Evolutionary conservation across 2,113 vertebrate genomes (phyloP).

Genomic region (Lethenteron reissneri): DNA sequence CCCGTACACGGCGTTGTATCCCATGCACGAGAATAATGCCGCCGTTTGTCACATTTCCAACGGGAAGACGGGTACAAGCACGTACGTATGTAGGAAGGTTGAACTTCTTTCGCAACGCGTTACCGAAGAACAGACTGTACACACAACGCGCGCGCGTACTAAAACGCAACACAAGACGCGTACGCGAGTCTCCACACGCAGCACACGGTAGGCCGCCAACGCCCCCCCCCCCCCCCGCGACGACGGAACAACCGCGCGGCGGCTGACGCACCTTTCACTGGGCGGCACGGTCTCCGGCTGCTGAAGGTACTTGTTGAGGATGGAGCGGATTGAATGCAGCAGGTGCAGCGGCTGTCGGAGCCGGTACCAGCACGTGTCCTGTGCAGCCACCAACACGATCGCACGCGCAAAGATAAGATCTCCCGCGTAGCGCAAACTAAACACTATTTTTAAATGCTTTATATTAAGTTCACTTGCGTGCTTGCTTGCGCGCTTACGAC

Average conservation of each 20-base stretch:
- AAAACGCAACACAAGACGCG: background rate
- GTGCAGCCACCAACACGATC: background rate
- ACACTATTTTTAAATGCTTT: background rate
- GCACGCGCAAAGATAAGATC: background rate
- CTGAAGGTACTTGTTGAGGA: constrained; percentile 54
- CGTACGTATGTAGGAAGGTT: background rate
- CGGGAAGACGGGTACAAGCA: background rate
- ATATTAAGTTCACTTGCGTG: too few relatives aligned
- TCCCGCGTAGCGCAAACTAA: background rate
- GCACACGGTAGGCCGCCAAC: background rate
- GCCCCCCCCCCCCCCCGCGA: too few relatives aligned
- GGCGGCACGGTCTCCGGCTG: constrained; percentile 54
- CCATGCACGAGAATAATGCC: background rate
- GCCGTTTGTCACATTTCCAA: background rate
- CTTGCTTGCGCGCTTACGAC: too few relatives aligned
- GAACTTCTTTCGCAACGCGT: background rate
- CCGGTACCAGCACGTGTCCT: constrained; percentile 86
- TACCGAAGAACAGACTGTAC: background rate
- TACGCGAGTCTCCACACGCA: background rate
- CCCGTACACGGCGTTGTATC: background rate
- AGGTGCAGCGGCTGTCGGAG: constrained; percentile 71
- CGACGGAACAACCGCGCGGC: too few relatives aligned
- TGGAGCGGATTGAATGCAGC: constrained; percentile 66
- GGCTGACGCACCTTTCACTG: constrained; percentile 34
- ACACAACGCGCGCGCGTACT: background rate